Conservation (phyloP, 2,797 vertebrate species). For the Hemibagrus guttatus region DNA sequence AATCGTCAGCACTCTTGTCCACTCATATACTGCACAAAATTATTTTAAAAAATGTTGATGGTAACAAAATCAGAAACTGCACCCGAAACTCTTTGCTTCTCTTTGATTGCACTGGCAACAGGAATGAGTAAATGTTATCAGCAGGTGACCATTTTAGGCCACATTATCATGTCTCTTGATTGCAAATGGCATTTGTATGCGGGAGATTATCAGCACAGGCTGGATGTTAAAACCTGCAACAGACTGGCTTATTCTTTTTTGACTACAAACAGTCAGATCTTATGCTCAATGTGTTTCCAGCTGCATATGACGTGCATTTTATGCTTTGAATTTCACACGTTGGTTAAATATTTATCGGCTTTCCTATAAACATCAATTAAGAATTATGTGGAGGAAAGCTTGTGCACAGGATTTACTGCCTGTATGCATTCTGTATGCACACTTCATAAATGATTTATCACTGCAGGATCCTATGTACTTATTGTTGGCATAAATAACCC, state of each 20-base stretch:
- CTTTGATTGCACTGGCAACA: conserved; percentile 1
- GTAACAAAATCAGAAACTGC: conserved; percentile 14
- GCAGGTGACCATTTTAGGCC: neutral
- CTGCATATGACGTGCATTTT: neutral
- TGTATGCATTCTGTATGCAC: neutral
- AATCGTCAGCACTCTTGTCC: conserved; percentile 29
- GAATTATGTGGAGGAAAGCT: neutral
- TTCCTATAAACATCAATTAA: neutral
- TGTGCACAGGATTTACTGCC: neutral
- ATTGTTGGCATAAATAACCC: conserved; percentile 32
- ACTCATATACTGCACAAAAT: conserved; percentile 10
- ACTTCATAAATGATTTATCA: conserved; percentile 35
- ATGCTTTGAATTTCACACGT: neutral
- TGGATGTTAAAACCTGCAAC: conserved; percentile 28
- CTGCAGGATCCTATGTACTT: conserved; percentile 10
- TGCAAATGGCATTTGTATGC: conserved; percentile 33
- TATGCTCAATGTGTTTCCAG: neutral
- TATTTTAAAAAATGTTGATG: conserved; percentile 19
- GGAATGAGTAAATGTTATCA: conserved; percentile 29
- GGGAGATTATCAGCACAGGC: conserved; percentile 24
- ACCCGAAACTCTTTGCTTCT: neutral
- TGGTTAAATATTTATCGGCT: conserved; percentile 22
- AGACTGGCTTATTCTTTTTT: conserved; percentile 30
- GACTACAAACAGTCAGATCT: neutral
- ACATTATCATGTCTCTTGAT: conserved; percentile 30